A percentile compares a stretch with the other conserved stretches of the same genome.
These are phyloP conservation scores for Latheticus oryzae DNA, from an alignment of 2,888 invertebrate genomes.

Conservation along the genomic window DNA sequence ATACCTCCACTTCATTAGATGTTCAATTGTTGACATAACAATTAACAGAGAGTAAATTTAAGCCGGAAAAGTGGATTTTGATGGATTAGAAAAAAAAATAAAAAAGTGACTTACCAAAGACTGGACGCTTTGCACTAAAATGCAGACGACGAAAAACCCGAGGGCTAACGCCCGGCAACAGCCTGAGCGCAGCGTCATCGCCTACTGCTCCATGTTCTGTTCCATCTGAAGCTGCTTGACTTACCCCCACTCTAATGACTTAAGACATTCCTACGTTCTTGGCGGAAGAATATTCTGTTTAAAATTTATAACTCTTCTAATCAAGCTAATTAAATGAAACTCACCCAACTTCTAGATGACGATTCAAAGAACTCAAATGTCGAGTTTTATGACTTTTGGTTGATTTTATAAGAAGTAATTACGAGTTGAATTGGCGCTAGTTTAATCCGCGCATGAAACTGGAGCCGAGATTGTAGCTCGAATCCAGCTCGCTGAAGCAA, in stretches of 20 bases:
- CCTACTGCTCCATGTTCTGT: slow-evolving; percentile 63
- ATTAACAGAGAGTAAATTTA: slow-evolving; percentile 15
- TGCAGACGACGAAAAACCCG: slow-evolving; percentile 54
- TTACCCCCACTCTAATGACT: slow-evolving; percentile 56
- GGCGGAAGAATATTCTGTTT: slow-evolving; percentile 43
- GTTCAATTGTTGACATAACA: slow-evolving; percentile 28
- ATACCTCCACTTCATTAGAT: slow-evolving; percentile 21
- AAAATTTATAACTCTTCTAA: slow-evolving; percentile 1
- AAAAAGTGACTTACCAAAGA: slow-evolving; percentile 56
- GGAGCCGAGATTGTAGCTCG: slow-evolving; percentile 56
- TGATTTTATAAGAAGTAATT: slow-evolving; percentile 43
- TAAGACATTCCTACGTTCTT: slow-evolving; percentile 49
- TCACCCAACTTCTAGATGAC: not conserved
- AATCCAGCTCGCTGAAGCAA: slow-evolving; percentile 60
- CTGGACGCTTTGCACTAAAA: slow-evolving; percentile 53
- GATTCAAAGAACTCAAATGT: not conserved
- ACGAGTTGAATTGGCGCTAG: slow-evolving; percentile 52
- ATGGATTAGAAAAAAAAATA: slow-evolving; percentile 13
- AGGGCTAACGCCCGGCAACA: slow-evolving; percentile 63
- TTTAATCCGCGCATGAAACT: slow-evolving; percentile 56
- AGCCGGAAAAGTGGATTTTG: not conserved
- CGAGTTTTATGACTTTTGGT: slow-evolving; percentile 43
- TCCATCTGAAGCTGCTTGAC: slow-evolving; percentile 53
- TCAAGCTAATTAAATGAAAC: not conserved
- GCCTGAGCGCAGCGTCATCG: slow-evolving; percentile 65